Base-by-base conservation (phyloP, 2,888 invertebrate species). In the Andrena fulva region DNA sequence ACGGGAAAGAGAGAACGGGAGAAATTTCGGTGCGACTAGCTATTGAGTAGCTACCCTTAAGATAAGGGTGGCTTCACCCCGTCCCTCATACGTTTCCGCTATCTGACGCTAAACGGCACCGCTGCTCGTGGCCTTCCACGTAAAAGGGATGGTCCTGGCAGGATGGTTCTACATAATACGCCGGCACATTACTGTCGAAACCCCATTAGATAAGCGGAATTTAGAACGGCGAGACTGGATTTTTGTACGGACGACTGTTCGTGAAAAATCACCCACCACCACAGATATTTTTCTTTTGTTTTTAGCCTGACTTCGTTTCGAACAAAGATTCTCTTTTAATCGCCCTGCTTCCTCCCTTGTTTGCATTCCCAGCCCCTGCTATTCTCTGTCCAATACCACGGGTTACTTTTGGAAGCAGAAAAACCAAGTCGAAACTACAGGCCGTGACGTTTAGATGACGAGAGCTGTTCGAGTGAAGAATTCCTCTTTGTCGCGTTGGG, bases 81-180 rank as follows among this genome's bases (percentile, higher is more conserved):
- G 91, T 93, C 91, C 89, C 93, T 93, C 93, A 93, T 93, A 93
- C 93, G 93, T 93, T 93, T 93, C 91, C 93, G 92, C 93, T 93
- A 94, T 94, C 93, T 93, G 92, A 93, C 92, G 93, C 92, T 93
- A 93, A 93, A 93, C 92, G 93, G 91, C 91, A 89, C 87, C 89
- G 89, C 84, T 83, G 90, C 89, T 89, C 89, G 89, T 91, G 90
- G 91, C 83, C 90, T 91, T 86, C 89, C 87, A 87, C 90, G 89
- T 90, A 87, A 91, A 91, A 91, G 91, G 91, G 91, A 90, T 86
- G 90, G 89, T 77, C 87, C 88, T 88, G 90, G 86, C 89, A 87
- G 89, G 89, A 85, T 87, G 90, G 86, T 92, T 90, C 92, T 92
- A 93, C 92, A 92, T 93, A 93, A 93, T 92, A 93, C 92, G 90